Base-by-base conservation (phyloP, 2,113 vertebrate species). In the Epinephelus cyanopodus region DNA sequence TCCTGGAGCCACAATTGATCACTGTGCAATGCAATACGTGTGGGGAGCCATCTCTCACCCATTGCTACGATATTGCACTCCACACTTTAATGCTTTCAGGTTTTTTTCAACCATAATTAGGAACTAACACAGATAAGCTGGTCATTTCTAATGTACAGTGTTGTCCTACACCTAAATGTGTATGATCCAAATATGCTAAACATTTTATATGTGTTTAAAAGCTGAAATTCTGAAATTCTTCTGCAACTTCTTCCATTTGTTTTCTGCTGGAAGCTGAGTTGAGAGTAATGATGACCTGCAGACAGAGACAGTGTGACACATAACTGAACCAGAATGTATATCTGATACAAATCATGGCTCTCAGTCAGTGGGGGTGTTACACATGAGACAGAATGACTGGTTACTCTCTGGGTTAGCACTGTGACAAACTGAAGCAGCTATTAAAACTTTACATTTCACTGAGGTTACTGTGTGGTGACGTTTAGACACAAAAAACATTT, bases 1-100 rank as follows among this genome's bases (percentile, higher is more conserved):
- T 47, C 61, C 76, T 19, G 47, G 70, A 82, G 58, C 19, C 50
- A 25, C 63, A 7, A 65, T 39, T 33, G 63, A 82, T 79, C 61
- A 60, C 56, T 13, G 60, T 0, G 76, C 27, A 67, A 50, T 42
- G 18, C 15, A 33, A n/a, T 29, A 21, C 27, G 9, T 23, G 5
- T 42, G 29, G 62, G 48, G 39, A 63, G 42, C 12, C 42, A 18
- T 54, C 21, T 53, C 19, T 6, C 15, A 21, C 45, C 21, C 25
- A 48, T 10, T 29, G 63, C 18, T 71, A 5, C 9, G 37, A 6
- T 29, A 29, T 23, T 42, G 23, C 3, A 14, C 52, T 68, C 9
- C 64, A 63, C 56, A 39, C 23, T 14, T 17, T 39, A n/a, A 17
- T 9, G 56, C 56, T 50, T 70, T 56, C 1, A 14, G 10, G 12